A percentile compares a stretch with the other conserved stretches of the same genome.
Conservation (phyloP, 1,140 invertebrate species). For the Dermatophagoides farinae region DNA sequence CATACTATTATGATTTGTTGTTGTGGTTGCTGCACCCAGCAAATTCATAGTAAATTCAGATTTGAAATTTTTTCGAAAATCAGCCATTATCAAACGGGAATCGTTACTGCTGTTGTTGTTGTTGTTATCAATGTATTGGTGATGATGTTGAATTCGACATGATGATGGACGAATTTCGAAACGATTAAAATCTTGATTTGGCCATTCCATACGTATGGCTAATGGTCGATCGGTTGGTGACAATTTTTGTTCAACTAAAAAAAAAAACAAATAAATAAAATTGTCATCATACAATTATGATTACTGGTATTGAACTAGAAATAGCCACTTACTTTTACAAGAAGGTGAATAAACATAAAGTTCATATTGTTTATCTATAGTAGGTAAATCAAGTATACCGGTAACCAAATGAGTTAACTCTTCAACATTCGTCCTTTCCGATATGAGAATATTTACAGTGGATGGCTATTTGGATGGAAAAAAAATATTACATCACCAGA, state of each 20-base stretch:
- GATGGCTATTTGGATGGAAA: slow-evolving; percentile 38
- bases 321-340: slow-evolving; percentile 21
- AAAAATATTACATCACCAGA: no score
- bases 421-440: slow-evolving; percentile 67
- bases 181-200: slow-evolving; percentile 24
- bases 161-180: slow-evolving; percentile 14
- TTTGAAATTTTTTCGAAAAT: neutral
- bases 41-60: neutral
- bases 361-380: slow-evolving; percentile 60
- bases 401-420: slow-evolving; percentile 64
- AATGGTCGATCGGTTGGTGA: slow-evolving; percentile 63
- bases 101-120: no score
- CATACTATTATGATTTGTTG: no score
- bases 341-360: slow-evolving; percentile 48
- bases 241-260: slow-evolving; percentile 48
- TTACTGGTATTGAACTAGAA: neutral
- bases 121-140: no score
- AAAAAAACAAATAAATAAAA: neutral
- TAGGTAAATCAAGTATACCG: slow-evolving; percentile 53
- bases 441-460: slow-evolving; percentile 73
- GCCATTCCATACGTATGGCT: slow-evolving; percentile 55
- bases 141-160: no score
- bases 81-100: no score
- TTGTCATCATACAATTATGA: neutral
- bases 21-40: no score